phyloP scores from a whole-genome alignment of 1,140 invertebrate genomes.

The Macrostomum lignano region DNA sequence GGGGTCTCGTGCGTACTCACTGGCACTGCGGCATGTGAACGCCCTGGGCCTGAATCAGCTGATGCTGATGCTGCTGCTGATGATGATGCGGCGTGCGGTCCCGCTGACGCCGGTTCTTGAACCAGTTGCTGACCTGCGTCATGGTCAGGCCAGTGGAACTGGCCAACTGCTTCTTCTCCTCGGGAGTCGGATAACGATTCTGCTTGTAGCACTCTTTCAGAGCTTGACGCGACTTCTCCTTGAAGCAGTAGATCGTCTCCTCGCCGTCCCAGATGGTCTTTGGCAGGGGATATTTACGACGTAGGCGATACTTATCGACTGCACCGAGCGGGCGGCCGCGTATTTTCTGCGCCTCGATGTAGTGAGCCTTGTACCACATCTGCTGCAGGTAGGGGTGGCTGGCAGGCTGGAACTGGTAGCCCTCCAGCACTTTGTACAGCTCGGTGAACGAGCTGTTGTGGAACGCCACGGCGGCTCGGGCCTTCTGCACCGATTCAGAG shows the following conservation, averaged over 20 bases:
- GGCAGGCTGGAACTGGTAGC: slow-evolving; percentile 51
- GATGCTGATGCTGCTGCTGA: too few species aligned
- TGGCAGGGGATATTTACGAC: slow-evolving; percentile 73
- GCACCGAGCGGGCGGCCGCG: slow-evolving; percentile 49
- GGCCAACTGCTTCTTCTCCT: slow-evolving; percentile 66
- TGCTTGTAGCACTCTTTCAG: slow-evolving; percentile 36
- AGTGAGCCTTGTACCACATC: slow-evolving; percentile 78
- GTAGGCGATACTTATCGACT: slow-evolving; percentile 70
- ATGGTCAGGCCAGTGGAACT: slow-evolving; percentile 59
- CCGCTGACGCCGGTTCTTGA: slow-evolving; percentile 74
- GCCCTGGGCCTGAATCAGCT: too few species aligned
- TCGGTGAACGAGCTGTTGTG: too few species aligned
- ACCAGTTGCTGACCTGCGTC: slow-evolving; percentile 87
- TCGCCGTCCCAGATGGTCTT: slow-evolving; percentile 96
- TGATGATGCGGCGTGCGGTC: too few species aligned
- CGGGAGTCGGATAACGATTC: slow-evolving; percentile 67
- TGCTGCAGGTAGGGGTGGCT: slow-evolving; percentile 62
- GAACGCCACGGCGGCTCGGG: slow-evolving; percentile 88
- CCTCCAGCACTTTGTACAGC: slow-evolving; percentile 66
- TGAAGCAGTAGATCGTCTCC: slow-evolving; percentile 88
- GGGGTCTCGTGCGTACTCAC: too few species aligned
- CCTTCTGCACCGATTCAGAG: slow-evolving; percentile 71
- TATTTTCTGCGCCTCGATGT: slow-evolving; percentile 65
- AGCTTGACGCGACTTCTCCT: slow-evolving; percentile 54
- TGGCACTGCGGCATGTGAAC: too few species aligned